A percentile compares a stretch with the other conserved stretches of the same genome.
phyloP scores from a whole-genome alignment of 2,888 invertebrate species.

The Caenorhabditis sulstoni region DNA sequence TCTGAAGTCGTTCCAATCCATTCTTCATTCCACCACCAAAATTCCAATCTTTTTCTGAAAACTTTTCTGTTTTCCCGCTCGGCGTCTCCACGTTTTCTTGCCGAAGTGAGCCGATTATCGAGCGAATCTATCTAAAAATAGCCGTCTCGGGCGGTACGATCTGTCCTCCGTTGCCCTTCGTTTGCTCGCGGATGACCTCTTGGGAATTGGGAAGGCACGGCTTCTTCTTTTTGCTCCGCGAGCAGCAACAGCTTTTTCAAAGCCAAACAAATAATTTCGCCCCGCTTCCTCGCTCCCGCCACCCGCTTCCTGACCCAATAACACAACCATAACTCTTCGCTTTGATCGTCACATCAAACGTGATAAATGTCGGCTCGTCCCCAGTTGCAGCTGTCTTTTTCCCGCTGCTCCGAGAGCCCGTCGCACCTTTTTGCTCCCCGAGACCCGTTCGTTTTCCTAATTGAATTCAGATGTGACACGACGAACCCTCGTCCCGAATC shows the following conservation, averaged over 20 bases:
- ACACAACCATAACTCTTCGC: constrained; percentile 47
- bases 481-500: too few species aligned
- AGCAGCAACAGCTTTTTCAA: constrained; percentile 27
- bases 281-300: background rate
- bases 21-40: constrained; percentile 1
- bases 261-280: constrained; percentile 52
- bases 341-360: constrained; percentile 35
- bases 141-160: constrained; percentile 3
- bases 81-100: background rate
- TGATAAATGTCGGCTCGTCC: constrained; percentile 28
- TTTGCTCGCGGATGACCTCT: constrained; percentile 16
- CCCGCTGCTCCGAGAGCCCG: background rate
- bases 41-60: constrained; percentile 4
- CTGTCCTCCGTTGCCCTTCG: constrained; percentile 5
- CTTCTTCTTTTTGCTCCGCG: constrained; percentile 1
- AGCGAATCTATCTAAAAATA: constrained; percentile 28
- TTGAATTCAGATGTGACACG: constrained; percentile 11
- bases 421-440: constrained; percentile 19
- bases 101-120: constrained; percentile 1
- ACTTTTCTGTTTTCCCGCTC: constrained; percentile 6
- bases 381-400: constrained; percentile 35
- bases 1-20: too few species aligned
- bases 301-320: constrained; percentile 9
- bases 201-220: constrained; percentile 27
- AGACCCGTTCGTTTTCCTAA: constrained; percentile 19